Evolutionary conservation across 2,888 invertebrate species (phyloP).

Genomic region (Rhyacophila evoluta): DNA sequence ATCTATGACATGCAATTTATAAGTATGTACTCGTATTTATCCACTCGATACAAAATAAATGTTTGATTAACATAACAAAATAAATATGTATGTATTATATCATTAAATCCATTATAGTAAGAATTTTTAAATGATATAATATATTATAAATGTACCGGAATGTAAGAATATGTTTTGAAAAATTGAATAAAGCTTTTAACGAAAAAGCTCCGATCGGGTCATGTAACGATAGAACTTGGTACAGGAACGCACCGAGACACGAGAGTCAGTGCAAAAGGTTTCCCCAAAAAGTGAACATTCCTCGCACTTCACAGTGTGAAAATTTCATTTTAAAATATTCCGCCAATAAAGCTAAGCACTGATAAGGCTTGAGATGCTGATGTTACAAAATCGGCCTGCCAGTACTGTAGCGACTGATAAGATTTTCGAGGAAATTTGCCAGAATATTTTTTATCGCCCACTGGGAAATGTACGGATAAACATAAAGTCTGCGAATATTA

Average conservation of each 20-base stretch:
- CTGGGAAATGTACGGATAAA: constrained; percentile 42
- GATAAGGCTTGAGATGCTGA: constrained; percentile 47
- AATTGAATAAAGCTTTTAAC: background rate
- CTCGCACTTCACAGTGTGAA: constrained; percentile 48
- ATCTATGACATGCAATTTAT: too few species aligned
- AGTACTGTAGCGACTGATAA: constrained; percentile 40
- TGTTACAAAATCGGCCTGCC: constrained; percentile 28
- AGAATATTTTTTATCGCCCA: constrained; percentile 42
- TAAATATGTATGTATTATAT: too few species aligned
- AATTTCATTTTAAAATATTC: constrained; percentile 53
- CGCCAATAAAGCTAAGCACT: constrained; percentile 54
- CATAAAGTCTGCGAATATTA: constrained; percentile 32
- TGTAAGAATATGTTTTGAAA: background rate
- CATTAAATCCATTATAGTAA: too few species aligned
- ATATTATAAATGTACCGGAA: background rate
- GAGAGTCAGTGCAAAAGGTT: constrained; percentile 41
- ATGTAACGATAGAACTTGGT: constrained; percentile 36
- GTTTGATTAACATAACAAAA: too few species aligned
- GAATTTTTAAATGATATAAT: background rate
- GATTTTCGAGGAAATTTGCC: constrained; percentile 37
- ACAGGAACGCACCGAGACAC: constrained; percentile 4
- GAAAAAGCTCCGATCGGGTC: constrained; percentile 22
- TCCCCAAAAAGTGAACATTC: constrained; percentile 39
- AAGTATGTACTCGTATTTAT: too few species aligned
- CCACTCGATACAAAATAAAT: too few species aligned